These are phyloP conservation scores for Auanema sp. DNA, from an alignment of 2,888 invertebrate species.

Conservation along the genomic window DNA sequence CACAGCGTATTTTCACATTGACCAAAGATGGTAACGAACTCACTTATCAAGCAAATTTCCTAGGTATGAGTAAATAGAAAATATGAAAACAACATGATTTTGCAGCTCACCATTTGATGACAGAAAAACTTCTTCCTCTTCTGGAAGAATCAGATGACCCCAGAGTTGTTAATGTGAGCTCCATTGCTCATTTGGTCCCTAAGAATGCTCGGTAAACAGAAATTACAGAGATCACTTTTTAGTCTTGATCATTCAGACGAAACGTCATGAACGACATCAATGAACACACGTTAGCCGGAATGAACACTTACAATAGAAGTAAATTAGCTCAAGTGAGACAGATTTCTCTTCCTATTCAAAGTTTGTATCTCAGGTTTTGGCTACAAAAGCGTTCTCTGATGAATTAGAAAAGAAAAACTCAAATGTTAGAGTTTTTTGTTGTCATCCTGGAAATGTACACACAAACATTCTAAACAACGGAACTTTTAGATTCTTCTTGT, in stretches of 20 bases:
- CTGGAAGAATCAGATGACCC: slow-evolving; percentile 9
- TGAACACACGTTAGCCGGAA: slow-evolving; percentile 5
- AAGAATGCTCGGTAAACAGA: slow-evolving; percentile 6
- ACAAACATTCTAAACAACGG: slow-evolving; percentile 16
- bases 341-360: background rate
- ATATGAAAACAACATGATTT: no score
- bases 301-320: slow-evolving; percentile 14
- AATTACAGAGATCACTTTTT: background rate
- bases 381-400: slow-evolving; percentile 3
- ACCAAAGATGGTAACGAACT: slow-evolving; percentile 17
- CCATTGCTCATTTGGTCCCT: slow-evolving; percentile 12
- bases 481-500: slow-evolving; percentile 10
- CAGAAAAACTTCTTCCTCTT: slow-evolving; percentile 6
- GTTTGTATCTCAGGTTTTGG: slow-evolving; percentile 9
- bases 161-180: slow-evolving; percentile 19
- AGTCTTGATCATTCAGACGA: background rate
- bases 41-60: slow-evolving; percentile 17
- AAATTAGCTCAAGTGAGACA: slow-evolving; percentile 16
- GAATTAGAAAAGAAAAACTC: background rate
- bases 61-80: slow-evolving; percentile 4
- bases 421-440: slow-evolving; percentile 4
- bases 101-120: slow-evolving; percentile 17
- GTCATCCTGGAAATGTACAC: slow-evolving; percentile 20
- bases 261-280: background rate
- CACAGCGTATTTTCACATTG: slow-evolving; percentile 2